Base-by-base conservation (phyloP, 1,140 invertebrate species). In the Dufourea novaeangliae region DNA sequence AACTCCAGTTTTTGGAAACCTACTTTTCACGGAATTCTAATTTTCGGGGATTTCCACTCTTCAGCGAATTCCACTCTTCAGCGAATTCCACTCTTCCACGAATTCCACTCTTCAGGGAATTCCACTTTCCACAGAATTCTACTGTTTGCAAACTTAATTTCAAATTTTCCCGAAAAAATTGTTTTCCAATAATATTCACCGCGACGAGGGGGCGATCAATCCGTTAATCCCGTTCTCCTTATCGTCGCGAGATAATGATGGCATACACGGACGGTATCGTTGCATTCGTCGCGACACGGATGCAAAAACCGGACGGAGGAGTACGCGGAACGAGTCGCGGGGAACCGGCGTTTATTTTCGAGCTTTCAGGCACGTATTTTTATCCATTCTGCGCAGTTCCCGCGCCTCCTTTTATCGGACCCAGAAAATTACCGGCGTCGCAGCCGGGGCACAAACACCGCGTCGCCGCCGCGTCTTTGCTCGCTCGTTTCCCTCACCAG, bases 241-340 rank as follows among this genome's bases (percentile, higher is more conserved):
- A 82, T 82, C 80, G 41, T 8, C 27, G 11, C 17, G 27, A 70
- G 79, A 82, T 81, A 78, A 82, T 64, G 56, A 44, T 39, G 22
- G 32, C 62, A 22, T 20, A 14, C 17, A 14, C 41, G 1, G 59
- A 56, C 44, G 46, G 41, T 29, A 27, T 63, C 70, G 22, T 34
- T 7, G 37, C 39, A 64, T 14, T 57, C 54, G 50, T 41, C 34
- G 11, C 39, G 68, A 72, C 67, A 71, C 39, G 52, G 61, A 78
- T 41, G 50, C 59, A 27, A 78, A 14, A 8, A 10, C 1, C 10
- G 22, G 12, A 10, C n/a, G 25, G 20, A 66, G 17, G 41, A 34
- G 7, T n/a, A 14, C 20, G 20, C 14, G 46, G 0, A 6, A 2
- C 20, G 44, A 37, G 34, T 7, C 44, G 20, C 14, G n/a, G 6